Evolutionary conservation across 2,888 invertebrate genomes (phyloP).

Genomic region (Laspeyria flexula): DNA sequence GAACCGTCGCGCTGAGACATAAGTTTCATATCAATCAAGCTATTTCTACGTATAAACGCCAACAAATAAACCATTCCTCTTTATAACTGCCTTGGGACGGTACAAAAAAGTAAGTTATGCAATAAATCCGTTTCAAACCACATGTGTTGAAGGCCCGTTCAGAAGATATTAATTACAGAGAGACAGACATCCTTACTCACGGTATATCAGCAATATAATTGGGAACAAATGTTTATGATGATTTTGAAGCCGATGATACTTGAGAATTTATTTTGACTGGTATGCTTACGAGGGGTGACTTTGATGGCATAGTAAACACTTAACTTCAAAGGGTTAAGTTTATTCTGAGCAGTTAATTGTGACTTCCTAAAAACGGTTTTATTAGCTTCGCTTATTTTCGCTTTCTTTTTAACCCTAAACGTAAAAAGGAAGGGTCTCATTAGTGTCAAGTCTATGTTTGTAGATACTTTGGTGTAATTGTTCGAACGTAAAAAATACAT

Average conservation of each 20-base stretch:
- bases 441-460: background rate
- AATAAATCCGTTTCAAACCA: slow-evolving; percentile 71
- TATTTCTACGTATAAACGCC: slow-evolving; percentile 8
- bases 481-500: background rate
- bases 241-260: slow-evolving; percentile 46
- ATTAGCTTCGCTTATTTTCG: slow-evolving; percentile 12
- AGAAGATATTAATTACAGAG: slow-evolving; percentile 73
- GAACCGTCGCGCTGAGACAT: background rate
- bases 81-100: slow-evolving; percentile 15
- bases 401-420: slow-evolving; percentile 1
- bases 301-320: slow-evolving; percentile 48
- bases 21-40: slow-evolving; percentile 11
- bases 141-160: slow-evolving; percentile 71
- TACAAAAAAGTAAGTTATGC: slow-evolving; percentile 52
- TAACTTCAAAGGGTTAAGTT: slow-evolving; percentile 48
- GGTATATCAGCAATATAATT: slow-evolving; percentile 78
- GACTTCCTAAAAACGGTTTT: slow-evolving; percentile 37
- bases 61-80: slow-evolving; percentile 12
- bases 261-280: slow-evolving; percentile 55
- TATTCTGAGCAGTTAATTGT: slow-evolving; percentile 40
- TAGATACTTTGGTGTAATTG: background rate
- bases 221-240: slow-evolving; percentile 76
- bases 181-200: slow-evolving; percentile 71
- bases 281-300: slow-evolving; percentile 34
- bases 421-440: background rate